These are phyloP conservation scores for Anagrus nilaparvatae DNA, from an alignment of 1,140 invertebrate species.

Conservation along the genomic window DNA sequence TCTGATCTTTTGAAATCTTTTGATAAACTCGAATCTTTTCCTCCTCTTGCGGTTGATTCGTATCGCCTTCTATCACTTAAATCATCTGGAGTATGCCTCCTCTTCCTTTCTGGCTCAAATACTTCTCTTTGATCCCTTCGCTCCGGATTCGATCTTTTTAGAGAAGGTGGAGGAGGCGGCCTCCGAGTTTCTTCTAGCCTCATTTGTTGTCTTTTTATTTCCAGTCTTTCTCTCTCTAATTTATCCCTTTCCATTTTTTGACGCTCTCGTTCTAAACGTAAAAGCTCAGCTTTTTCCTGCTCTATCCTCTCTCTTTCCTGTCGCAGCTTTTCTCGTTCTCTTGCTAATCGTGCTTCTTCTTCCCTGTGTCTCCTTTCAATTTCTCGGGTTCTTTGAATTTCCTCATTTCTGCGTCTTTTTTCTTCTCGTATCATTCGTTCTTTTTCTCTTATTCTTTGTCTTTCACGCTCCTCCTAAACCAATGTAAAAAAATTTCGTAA, in stretches of 20 bases:
- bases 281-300: slow-evolving; percentile 67
- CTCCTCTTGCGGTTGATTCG: too few relatives aligned
- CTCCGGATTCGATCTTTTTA: slow-evolving; percentile 34
- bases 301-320: slow-evolving; percentile 67
- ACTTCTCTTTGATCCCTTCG: slow-evolving; percentile 34
- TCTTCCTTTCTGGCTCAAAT: slow-evolving; percentile 36
- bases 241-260: slow-evolving; percentile 73
- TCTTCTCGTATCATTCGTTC: slow-evolving; percentile 69
- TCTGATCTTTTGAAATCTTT: slow-evolving; percentile 39
- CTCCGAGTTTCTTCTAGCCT: slow-evolving; percentile 36
- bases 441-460: slow-evolving; percentile 63
- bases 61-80: too few relatives aligned
- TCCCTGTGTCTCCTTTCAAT: slow-evolving; percentile 67
- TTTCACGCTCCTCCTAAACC: slow-evolving; percentile 60
- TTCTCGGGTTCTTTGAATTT: slow-evolving; percentile 59
- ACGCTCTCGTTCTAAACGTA: slow-evolving; percentile 68
- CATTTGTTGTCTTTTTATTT: slow-evolving; percentile 67
- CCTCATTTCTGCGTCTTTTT: slow-evolving; percentile 59
- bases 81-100: too few relatives aligned
- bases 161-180: slow-evolving; percentile 32
- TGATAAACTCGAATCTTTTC: slow-evolving; percentile 34
- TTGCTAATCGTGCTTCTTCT: slow-evolving; percentile 67
- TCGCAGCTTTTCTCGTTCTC: slow-evolving; percentile 66
- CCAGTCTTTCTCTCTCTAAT: slow-evolving; percentile 70
- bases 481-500: not conserved